A percentile compares a stretch with the other conserved stretches of the same genome.
Evolutionary conservation across 2,797 vertebrate species (phyloP).

Genomic region (Bryconaethiops microstoma): DNA sequence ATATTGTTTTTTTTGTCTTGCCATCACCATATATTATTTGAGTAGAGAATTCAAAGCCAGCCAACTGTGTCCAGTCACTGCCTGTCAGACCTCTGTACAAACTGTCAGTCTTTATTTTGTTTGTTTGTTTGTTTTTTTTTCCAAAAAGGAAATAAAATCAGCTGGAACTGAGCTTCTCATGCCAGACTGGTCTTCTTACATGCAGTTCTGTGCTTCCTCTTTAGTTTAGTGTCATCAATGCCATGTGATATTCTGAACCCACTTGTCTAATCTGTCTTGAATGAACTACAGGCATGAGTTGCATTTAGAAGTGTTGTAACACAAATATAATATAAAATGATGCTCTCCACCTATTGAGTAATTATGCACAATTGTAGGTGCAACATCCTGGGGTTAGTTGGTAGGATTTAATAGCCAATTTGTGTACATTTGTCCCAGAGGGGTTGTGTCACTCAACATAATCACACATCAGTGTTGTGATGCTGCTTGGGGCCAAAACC

Average conservation of each 20-base stretch:
- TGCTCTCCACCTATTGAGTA: neutral
- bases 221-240: neutral
- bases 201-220: no score
- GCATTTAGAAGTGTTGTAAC: no score
- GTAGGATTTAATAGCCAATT: neutral
- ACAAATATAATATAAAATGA: neutral
- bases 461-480: neutral
- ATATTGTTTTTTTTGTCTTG: constrained; percentile 82
- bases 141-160: constrained; percentile 99
- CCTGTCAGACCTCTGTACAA: constrained; percentile 99
- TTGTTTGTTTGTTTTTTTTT: constrained; percentile 73
- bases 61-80: constrained; percentile 99
- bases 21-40: constrained; percentile 86
- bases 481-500: neutral
- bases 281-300: no score
- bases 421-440: constrained; percentile 6
- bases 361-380: neutral
- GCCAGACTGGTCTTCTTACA: constrained; percentile 54
- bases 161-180: constrained; percentile 97
- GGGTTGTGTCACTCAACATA: neutral
- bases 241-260: neutral
- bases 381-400: neutral
- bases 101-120: constrained; percentile 46
- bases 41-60: constrained; percentile 91
- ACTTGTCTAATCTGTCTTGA: no score